Evolutionary conservation across 2,113 vertebrate species (phyloP).

Genomic region (Melanocharis versteri): DNA sequence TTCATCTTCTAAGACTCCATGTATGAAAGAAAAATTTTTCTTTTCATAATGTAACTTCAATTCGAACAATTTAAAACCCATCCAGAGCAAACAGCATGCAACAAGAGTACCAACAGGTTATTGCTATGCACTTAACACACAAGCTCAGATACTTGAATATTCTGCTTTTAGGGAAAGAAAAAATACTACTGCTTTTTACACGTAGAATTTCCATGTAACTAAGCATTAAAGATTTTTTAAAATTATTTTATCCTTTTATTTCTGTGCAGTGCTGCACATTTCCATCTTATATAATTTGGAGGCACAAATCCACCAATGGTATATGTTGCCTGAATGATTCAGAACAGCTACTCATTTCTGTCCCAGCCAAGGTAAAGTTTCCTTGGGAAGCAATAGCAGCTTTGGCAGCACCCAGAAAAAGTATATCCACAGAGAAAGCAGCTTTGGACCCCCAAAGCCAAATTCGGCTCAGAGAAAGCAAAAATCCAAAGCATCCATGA

Average conservation of each 20-base stretch:
- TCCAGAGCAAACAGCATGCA: background rate
- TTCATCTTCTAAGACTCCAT: background rate
- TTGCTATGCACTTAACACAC: background rate
- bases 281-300: background rate
- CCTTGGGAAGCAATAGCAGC: background rate
- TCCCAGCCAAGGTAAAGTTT: background rate
- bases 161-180: rapidly evolving
- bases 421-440: background rate
- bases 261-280: background rate
- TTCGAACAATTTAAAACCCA: background rate
- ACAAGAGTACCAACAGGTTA: background rate
- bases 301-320: background rate
- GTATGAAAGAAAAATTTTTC: background rate
- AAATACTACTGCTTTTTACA: background rate
- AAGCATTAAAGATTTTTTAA: background rate
- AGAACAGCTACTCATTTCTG: background rate
- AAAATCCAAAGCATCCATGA: background rate
- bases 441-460: background rate
- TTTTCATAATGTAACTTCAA: background rate
- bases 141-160: background rate
- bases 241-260: background rate
- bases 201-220: rapidly evolving
- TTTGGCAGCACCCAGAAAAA: background rate
- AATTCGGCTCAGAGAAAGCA: background rate
- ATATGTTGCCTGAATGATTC: background rate